Evolutionary conservation across 2,888 invertebrate species (phyloP), one percentile per base, ranked within the genome.

Genomic region (Drosophila robusta): DNA sequence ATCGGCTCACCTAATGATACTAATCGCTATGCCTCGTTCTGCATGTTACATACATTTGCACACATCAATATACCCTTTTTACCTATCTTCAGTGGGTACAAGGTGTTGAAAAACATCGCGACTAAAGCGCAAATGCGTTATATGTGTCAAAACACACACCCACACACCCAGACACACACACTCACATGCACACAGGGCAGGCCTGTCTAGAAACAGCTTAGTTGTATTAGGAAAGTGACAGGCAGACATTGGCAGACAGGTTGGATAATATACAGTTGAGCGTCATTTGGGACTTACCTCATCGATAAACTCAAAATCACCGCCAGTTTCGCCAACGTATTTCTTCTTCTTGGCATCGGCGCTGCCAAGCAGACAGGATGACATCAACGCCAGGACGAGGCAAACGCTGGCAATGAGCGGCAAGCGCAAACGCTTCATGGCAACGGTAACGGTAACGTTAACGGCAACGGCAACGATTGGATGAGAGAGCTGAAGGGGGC

Each of bases 251-350:
- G 61, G 58, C 41, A 45, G 63, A 12, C 6, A 32, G 36, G 29
- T 56, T 51, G 67, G 16, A 46, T 18, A 50, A 38, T 5, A 34
- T 38, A 46, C 63, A 75, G 69, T 49, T 55, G 54, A 62, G 26
- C 61, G 52, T 52, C 64, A 67, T 66, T 66, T 68, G 70, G 56
- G 69, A 87, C 91, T 94, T 93, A 95, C 95, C 95, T 96, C 95
- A 93, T 96, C 95, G 90, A 95, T 95, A 91, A 95, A 96, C 91
- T 95, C 96, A 91, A 95, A 96, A 92, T 96, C 96, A 75, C 91
- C 90, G 68, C 95, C 95, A 90, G 95, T 95, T 86, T 91, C 91
- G 54, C 95, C 95, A 90, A 95, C 95, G 91, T 95, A 95, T 93
- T 95, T 95, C 91, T 95, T 93, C 93, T 95, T 95, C 92, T 95